Evolutionary conservation across 2,797 vertebrate genomes (phyloP), one percentile per base, ranked within the genome.

Genomic region (Oryzias dopingdopingensis): DNA sequence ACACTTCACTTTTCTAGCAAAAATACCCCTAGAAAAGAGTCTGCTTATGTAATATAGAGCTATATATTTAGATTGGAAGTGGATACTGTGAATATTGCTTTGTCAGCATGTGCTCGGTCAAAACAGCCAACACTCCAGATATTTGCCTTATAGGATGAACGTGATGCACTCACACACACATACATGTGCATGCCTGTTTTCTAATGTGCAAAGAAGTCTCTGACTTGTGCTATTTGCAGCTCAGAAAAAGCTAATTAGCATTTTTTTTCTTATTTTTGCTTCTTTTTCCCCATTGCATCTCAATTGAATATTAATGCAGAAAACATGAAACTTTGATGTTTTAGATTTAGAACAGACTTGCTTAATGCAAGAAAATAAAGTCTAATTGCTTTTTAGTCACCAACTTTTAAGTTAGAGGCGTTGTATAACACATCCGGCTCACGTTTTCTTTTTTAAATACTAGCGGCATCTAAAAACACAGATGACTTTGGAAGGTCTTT

Each of bases 221-320:
- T 83, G 71, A 17, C 26, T 72, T 46, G 4, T 41, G 3, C 23
- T 65, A 85, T 88, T 88, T 86, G 78, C 79, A 89, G 81, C 82
- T 76, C 74, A 81, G 66, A 80, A 74, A 73, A 82, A 61, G 64
- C 76, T 83, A 71, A 85, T 88, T 74, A 86, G 83, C 86, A 90
- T 86, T 83, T 88, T 65, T 62, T 76, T 56, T 86, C 70, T 81
- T 74, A 70, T 84, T 88, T 86, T 74, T 55, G 64, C 29, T 12
- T 2, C 4, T 49, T 65, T 47, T 20, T 12, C 44, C 20, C 45
- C 56, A 75, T 76, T 80, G 65, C 80, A 71, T 80, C 76, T 62
- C 66, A 80, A 66, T 85, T 72, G 64, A 87, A 83, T 90, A 89
- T 88, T 88, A 86, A 90, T 88, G 74, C 64, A 59, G 46, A 82